Evolutionary conservation across 1,140 invertebrate species (phyloP).

Genomic region (Papilio glaucus): DNA sequence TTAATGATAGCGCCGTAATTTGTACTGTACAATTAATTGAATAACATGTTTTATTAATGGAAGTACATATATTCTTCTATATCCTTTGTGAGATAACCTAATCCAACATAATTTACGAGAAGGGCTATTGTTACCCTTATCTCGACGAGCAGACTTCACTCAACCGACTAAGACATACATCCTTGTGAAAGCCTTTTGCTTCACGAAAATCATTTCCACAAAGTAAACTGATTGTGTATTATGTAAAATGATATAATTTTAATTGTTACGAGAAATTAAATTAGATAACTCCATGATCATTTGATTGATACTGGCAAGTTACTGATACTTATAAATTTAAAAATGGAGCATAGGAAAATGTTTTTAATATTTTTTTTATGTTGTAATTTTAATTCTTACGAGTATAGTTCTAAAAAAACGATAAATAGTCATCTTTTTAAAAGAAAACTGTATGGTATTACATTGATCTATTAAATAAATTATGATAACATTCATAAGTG

Average conservation of each 20-base stretch:
- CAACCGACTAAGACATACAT: constrained; percentile 23
- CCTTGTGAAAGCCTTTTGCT: constrained; percentile 18
- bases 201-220: neutral
- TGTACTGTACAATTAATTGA: neutral
- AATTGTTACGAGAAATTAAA: no score
- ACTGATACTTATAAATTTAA: no score
- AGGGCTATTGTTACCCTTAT: constrained; percentile 18
- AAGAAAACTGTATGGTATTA: no score
- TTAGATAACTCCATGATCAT: no score
- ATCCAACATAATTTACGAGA: constrained; percentile 15
- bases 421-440: no score
- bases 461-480: no score
- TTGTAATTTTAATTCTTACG: no score
- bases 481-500: no score
- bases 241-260: neutral
- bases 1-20: neutral
- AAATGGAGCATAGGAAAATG: no score
- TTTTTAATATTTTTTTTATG: no score
- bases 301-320: no score
- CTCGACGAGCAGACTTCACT: constrained; percentile 25
- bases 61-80: constrained; percentile 1
- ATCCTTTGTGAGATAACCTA: constrained; percentile 19
- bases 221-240: neutral
- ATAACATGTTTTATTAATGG: neutral
- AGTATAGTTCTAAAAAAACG: no score